Evolutionary conservation across 1,140 invertebrate genomes (phyloP).

Genomic region (Drosophila subobscura): DNA sequence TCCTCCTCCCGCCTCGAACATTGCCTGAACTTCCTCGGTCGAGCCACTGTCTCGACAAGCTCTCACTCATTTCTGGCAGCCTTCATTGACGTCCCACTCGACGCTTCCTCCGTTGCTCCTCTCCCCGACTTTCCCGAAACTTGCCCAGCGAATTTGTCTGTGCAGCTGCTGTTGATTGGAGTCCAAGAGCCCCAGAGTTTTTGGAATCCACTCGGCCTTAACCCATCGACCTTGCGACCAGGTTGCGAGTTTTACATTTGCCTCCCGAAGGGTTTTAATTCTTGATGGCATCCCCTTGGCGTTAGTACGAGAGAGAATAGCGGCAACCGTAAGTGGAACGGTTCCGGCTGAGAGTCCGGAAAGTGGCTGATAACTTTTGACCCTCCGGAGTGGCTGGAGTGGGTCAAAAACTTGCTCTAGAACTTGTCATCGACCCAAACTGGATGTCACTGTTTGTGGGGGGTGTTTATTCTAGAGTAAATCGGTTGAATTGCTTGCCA

Average conservation of each 20-base stretch:
- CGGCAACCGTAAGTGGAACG: conserved; percentile 23
- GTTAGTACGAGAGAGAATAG: background rate
- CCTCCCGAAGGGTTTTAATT: background rate
- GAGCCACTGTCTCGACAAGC: background rate
- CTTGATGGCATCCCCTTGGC: background rate
- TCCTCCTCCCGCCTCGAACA: conserved; percentile 12
- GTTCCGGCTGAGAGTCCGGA: conserved; percentile 22
- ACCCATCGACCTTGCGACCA: background rate
- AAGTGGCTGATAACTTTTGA: conserved; percentile 38
- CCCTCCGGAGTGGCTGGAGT: conserved; percentile 1
- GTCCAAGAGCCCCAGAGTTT: background rate
- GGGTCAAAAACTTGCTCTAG: no score
- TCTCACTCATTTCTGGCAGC: conserved; percentile 1
- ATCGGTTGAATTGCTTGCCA: conserved; percentile 34
- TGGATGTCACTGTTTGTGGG: conserved; percentile 6
- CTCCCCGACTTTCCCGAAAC: conserved; percentile 6
- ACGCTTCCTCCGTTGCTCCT: background rate
- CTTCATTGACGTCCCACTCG: background rate
- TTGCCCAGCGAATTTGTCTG: conserved; percentile 3
- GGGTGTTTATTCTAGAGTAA: conserved; percentile 26
- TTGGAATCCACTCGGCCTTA: background rate
- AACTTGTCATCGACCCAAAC: conserved; percentile 22
- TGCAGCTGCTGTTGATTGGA: conserved; percentile 2
- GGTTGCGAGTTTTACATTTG: background rate
- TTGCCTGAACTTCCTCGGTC: conserved; percentile 13